Percentiles rank a stretch among this genome's conserved stretches.
phyloP scores from a whole-genome alignment of 2,888 invertebrate genomes.

The Podotricha telesiphe region DNA sequence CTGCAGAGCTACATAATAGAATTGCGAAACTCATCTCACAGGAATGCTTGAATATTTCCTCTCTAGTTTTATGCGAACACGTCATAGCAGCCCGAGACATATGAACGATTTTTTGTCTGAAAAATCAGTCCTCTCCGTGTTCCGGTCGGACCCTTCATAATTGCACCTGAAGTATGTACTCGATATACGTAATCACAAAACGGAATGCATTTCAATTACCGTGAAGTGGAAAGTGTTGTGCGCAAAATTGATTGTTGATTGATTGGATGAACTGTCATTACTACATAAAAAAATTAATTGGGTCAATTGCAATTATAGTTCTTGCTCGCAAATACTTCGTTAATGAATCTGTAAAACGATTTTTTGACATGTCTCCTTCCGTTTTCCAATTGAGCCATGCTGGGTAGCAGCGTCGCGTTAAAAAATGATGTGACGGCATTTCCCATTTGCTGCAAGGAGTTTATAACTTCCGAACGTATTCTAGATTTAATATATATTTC shows the following conservation, averaged over 20 bases:
- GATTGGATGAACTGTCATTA: conserved; percentile 3
- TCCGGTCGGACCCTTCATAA: conserved; percentile 34
- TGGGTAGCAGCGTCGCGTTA: conserved; percentile 9
- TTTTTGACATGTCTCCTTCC: conserved; percentile 46
- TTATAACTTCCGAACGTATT: conserved; percentile 24
- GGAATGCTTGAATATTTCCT: conserved; percentile 58
- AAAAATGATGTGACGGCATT: conserved; percentile 36
- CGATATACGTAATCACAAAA: background rate
- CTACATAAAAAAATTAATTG: background rate
- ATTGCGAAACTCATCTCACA: conserved; percentile 16
- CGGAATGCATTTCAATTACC: background rate
- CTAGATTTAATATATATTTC: conserved; percentile 15
- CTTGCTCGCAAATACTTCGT: conserved; percentile 33
- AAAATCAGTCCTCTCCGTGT: conserved; percentile 60
- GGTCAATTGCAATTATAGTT: conserved; percentile 15
- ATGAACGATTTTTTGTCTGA: conserved; percentile 52
- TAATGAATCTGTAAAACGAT: conserved; percentile 47
- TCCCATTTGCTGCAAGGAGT: conserved; percentile 31
- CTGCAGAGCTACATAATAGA: background rate
- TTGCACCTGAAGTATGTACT: background rate
- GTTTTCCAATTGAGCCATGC: conserved; percentile 36
- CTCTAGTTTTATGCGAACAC: conserved; percentile 80
- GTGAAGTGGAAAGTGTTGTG: background rate
- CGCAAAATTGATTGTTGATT: conserved; percentile 1
- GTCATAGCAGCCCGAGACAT: conserved; percentile 76